Evolutionary conservation across 35 echinoderm and acorn worm species (phyloP).

Genomic region (Strongylocentrotus purpuratus): DNA sequence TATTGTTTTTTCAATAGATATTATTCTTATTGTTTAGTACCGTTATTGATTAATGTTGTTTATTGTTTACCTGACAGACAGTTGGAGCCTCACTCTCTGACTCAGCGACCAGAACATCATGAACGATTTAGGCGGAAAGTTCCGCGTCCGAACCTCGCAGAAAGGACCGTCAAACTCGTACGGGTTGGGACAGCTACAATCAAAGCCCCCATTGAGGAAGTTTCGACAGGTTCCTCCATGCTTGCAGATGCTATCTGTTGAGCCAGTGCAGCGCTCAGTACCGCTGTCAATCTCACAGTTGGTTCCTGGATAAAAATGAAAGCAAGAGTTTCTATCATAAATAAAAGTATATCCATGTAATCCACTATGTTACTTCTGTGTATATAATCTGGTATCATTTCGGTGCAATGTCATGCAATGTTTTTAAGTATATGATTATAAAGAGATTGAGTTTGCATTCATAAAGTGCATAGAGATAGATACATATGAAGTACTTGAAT

Average conservation of each 20-base stretch:
- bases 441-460: too few species aligned
- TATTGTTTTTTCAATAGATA: too few species aligned
- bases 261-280: constrained; percentile 59
- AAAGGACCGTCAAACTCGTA: constrained; percentile 79
- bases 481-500: neutral
- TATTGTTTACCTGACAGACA: constrained; percentile 85
- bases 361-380: neutral
- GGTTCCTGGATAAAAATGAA: constrained; percentile 61
- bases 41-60: too few species aligned
- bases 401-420: too few species aligned
- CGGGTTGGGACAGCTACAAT: constrained; percentile 69
- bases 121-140: constrained; percentile 82
- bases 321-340: neutral
- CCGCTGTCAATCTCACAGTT: constrained; percentile 84
- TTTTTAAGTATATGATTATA: too few species aligned
- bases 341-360: neutral
- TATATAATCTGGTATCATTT: neutral
- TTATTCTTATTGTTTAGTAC: too few species aligned
- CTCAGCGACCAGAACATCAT: constrained; percentile 93
- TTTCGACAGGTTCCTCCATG: constrained; percentile 79
- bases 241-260: constrained; percentile 74
- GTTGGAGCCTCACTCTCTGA: constrained; percentile 80
- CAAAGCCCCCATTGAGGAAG: constrained; percentile 75
- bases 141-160: constrained; percentile 89
- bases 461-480: neutral